Conservation (phyloP, 2,888 invertebrate species). For the Apodemia zela region DNA sequence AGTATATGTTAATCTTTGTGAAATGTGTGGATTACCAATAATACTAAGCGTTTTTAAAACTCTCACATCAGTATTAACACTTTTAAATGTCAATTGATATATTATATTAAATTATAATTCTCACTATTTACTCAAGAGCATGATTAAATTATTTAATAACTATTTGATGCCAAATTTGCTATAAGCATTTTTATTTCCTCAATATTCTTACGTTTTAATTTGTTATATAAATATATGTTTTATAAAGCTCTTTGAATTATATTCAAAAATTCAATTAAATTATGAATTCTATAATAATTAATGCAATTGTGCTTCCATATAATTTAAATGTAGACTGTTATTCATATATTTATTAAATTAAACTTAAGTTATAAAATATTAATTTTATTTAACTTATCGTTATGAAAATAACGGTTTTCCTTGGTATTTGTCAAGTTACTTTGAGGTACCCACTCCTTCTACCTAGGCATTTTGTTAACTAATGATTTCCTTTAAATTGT, state of each 20-base stretch:
- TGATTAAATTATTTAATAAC: conserved; percentile 6
- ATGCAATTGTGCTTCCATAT: conserved; percentile 26
- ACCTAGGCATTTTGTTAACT: too few species aligned
- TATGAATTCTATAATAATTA: conserved; percentile 20
- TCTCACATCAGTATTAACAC: conserved; percentile 23
- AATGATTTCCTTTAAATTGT: too few species aligned
- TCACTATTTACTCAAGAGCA: conserved; percentile 13
- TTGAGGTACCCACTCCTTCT: too few species aligned
- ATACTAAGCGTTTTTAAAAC: conserved; percentile 24
- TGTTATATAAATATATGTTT: conserved; percentile 16
- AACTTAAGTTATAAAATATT: conserved; percentile 18
- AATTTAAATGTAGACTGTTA: conserved; percentile 24
- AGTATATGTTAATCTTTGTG: conserved; percentile 21
- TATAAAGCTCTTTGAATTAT: conserved; percentile 17
- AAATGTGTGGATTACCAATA: conserved; percentile 34
- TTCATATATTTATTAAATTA: conserved; percentile 23
- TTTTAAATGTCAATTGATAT: conserved; percentile 28
- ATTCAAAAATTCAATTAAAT: conserved; percentile 5
- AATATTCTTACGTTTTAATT: neutral
- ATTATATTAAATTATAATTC: conserved; percentile 4
- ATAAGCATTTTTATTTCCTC: conserved; percentile 16
- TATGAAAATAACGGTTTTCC: too few species aligned
- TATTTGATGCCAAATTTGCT: conserved; percentile 16
- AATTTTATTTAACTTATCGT: neutral
- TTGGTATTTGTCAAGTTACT: too few species aligned